These are phyloP conservation scores for Catharus ustulatus DNA, from an alignment of 2,797 vertebrate species.

Conservation along the genomic window DNA sequence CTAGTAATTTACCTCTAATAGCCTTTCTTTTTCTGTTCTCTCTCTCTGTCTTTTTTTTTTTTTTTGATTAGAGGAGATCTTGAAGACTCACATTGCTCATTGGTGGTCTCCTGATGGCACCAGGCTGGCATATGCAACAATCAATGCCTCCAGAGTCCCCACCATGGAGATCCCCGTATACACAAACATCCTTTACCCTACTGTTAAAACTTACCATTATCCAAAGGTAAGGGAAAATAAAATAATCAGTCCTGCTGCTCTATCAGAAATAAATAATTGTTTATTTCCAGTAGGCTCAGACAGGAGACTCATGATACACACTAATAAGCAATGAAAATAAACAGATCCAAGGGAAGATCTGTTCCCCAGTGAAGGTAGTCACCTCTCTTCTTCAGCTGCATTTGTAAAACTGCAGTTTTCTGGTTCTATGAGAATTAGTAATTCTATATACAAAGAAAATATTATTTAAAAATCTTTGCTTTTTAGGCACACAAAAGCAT, in stretches of 20 bases:
- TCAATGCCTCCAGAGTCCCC: conserved; percentile 93
- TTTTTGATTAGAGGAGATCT: conserved; percentile 88
- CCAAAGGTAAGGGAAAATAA: conserved; percentile 85
- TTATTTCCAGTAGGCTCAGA: background rate
- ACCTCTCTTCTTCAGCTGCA: background rate
- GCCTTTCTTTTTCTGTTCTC: background rate
- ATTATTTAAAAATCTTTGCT: background rate
- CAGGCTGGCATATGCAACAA: conserved; percentile 91
- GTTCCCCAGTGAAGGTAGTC: background rate
- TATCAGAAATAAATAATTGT: background rate
- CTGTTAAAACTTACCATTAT: conserved; percentile 88
- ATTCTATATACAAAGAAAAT: background rate
- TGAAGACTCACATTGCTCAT: conserved; percentile 91
- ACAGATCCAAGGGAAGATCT: background rate
- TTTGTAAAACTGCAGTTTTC: background rate
- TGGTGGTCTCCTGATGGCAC: conserved; percentile 98
- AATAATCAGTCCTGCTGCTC: background rate
- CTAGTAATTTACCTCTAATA: background rate
- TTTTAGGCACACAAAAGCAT: background rate
- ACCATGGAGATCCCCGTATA: conserved; percentile 94
- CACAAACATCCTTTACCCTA: conserved; percentile 86
- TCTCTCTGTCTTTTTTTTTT: background rate
- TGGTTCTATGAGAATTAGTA: background rate
- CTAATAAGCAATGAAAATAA: background rate
- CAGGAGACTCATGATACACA: background rate